Conservation (phyloP, 2,888 invertebrate genomes). For the Pseudoips prasinana region DNA sequence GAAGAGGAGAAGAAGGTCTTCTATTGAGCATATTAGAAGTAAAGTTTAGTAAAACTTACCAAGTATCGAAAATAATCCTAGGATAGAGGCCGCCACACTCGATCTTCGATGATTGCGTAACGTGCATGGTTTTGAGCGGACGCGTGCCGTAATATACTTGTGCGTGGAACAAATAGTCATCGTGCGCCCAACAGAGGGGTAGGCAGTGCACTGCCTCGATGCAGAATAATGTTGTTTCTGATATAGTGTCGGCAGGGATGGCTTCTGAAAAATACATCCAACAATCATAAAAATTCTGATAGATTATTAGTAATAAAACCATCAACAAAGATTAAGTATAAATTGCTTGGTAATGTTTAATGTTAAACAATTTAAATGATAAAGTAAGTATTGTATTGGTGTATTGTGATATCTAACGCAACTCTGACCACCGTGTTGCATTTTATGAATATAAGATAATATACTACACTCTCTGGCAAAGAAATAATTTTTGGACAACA, state of each 20-base stretch:
- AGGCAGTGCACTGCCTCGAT: constrained; percentile 92
- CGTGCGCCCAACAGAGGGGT: constrained; percentile 89
- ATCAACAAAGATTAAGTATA: too few species aligned
- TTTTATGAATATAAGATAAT: too few species aligned
- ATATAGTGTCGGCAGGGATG: constrained; percentile 85
- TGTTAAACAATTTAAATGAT: too few species aligned
- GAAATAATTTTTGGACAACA: too few species aligned
- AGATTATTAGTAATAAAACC: too few species aligned
- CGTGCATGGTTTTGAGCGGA: constrained; percentile 86
- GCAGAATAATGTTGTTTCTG: constrained; percentile 89
- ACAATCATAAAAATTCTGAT: background rate
- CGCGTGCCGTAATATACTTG: constrained; percentile 95
- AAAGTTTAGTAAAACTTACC: constrained; percentile 75
- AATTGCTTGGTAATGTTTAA: too few species aligned
- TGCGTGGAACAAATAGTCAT: constrained; percentile 92
- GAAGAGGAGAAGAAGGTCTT: too few species aligned
- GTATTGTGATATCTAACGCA: too few species aligned
- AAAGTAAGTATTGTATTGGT: too few species aligned
- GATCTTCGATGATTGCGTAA: constrained; percentile 86
- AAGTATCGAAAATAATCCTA: constrained; percentile 92
- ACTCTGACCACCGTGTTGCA: too few species aligned
- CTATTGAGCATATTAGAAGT: too few species aligned
- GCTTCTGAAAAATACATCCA: constrained; percentile 83
- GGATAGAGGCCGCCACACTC: constrained; percentile 89
- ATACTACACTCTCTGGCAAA: too few species aligned